A percentile compares a stretch with the other conserved stretches of the same genome.
phyloP scores from a whole-genome alignment of 2,113 vertebrate species.

The Butorides virescens region DNA sequence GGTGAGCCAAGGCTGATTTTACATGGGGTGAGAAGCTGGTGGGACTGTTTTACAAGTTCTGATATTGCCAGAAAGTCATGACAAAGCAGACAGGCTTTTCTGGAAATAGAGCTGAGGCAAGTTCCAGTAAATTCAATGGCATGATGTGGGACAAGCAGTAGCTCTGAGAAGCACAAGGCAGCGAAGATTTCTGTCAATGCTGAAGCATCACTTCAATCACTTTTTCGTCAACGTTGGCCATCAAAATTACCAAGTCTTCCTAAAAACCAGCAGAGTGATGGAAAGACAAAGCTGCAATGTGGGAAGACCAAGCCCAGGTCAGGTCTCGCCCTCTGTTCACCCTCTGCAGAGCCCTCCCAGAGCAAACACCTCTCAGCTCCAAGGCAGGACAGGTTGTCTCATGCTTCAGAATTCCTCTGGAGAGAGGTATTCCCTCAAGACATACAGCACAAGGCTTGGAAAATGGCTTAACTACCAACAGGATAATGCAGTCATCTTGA shows the following conservation, averaged over 20 bases:
- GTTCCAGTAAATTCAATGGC: neutral
- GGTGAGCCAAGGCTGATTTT: neutral
- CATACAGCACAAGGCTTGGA: neutral
- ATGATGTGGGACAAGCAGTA: neutral
- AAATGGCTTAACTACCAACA: too few species aligned
- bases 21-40: neutral
- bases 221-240: neutral
- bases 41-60: neutral
- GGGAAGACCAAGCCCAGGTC: neutral
- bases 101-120: neutral
- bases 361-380: neutral
- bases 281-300: neutral
- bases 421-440: neutral
- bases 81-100: neutral
- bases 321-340: neutral
- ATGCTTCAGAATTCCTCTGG: neutral
- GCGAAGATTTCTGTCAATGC: neutral
- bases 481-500: rapidly evolving
- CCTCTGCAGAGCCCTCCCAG: neutral
- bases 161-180: neutral
- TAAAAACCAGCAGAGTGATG: neutral
- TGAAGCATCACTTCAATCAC: neutral
- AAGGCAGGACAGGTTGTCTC: neutral
- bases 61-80: neutral
- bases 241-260: neutral